These are phyloP conservation scores for Lacerta agilis DNA, from an alignment of 2,797 vertebrate species.

Conservation along the genomic window DNA sequence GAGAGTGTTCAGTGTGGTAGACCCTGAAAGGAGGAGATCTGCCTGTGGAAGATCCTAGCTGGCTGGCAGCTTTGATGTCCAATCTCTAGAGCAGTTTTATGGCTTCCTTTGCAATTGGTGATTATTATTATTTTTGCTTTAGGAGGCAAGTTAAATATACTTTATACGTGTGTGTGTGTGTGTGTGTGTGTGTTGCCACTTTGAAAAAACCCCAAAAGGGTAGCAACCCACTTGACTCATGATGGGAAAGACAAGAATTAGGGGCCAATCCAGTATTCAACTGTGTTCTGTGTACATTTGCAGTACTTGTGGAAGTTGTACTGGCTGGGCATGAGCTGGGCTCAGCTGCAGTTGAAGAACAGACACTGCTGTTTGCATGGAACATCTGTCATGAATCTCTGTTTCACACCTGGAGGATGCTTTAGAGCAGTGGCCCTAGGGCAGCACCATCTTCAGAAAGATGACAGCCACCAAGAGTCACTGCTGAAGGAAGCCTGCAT, in stretches of 20 bases:
- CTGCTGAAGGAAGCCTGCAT: not conserved
- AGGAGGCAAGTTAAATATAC: not conserved
- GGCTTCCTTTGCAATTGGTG: not conserved
- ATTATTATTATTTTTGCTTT: not conserved
- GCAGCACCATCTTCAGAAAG: not conserved
- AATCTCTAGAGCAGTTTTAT: not conserved
- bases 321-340: not conserved
- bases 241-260: not conserved
- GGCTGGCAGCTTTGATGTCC: not conserved
- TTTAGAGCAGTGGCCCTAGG: not conserved
- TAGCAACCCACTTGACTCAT: not conserved
- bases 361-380: not conserved
- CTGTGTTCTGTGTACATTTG: not conserved
- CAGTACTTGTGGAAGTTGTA: not conserved
- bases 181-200: not conserved
- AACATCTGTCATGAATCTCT: not conserved
- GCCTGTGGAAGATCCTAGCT: not conserved
- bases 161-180: not conserved
- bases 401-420: not conserved
- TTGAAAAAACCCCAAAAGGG: not conserved
- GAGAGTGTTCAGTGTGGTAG: not conserved
- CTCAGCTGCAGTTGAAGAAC: not conserved
- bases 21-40: not conserved
- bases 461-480: not conserved
- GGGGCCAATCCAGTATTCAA: not conserved